Percentiles rank a stretch among this genome's conserved stretches.
phyloP scores from a whole-genome alignment of 2,113 vertebrate species.

The Engystomops pustulosus region DNA sequence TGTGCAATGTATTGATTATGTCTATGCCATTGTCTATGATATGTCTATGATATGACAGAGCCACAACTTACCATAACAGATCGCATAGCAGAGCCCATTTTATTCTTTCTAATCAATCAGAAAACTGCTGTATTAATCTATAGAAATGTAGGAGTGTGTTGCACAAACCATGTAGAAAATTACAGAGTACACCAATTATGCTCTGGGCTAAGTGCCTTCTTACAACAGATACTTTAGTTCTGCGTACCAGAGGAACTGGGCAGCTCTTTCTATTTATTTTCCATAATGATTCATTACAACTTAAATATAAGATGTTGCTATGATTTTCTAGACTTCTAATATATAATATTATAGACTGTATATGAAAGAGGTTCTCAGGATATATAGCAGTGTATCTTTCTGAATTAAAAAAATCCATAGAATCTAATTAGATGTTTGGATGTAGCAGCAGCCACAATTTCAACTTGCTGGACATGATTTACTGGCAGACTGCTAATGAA shows the following conservation, averaged over 20 bases:
- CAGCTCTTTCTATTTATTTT: neutral
- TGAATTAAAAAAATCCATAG: slow-evolving; percentile 2
- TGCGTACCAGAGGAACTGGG: neutral
- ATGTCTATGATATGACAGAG: no score
- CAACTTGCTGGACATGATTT: neutral
- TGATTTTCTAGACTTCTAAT: neutral
- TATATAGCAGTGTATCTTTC: neutral
- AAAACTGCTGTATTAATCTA: neutral
- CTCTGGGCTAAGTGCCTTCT: neutral
- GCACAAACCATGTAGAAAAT: slow-evolving; percentile 1
- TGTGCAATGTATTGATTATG: no score
- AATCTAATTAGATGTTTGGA: neutral
- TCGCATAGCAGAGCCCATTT: neutral
- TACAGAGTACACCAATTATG: neutral
- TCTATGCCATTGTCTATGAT: no score
- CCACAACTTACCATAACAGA: neutral
- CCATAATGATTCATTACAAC: neutral
- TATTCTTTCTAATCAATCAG: neutral
- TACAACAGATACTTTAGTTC: neutral
- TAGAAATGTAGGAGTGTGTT: neutral
- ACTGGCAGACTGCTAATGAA: neutral
- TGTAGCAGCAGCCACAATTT: neutral
- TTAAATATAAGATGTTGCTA: neutral
- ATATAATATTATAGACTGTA: neutral
- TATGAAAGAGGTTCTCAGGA: neutral